A percentile compares a stretch with the other conserved stretches of the same genome.
phyloP scores from a whole-genome alignment of 2,797 vertebrate genomes.

The Acridotheres tristis region DNA sequence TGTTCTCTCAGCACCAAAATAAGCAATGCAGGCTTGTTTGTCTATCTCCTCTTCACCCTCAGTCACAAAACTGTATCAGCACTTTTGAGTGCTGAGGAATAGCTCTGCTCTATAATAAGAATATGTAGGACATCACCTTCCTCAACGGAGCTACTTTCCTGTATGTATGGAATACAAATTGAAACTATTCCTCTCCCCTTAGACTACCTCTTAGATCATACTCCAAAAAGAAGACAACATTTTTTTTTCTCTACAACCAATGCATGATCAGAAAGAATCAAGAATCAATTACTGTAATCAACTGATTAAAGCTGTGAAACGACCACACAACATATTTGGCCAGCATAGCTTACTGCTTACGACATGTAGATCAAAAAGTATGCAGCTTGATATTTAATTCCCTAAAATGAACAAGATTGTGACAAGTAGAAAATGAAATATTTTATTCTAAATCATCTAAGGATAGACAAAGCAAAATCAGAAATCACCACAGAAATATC shows the following conservation, averaged over 20 bases:
- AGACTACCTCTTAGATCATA: neutral
- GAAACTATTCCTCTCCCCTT: neutral
- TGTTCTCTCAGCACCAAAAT: conserved; percentile 18
- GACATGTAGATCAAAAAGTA: neutral
- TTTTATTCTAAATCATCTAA: neutral
- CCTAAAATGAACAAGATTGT: neutral
- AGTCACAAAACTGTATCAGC: neutral
- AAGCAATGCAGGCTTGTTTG: neutral
- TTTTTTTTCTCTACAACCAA: neutral
- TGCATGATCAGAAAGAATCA: neutral
- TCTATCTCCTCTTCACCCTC: neutral
- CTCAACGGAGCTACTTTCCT: neutral
- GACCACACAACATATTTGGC: neutral
- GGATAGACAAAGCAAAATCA: neutral
- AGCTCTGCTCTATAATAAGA: conserved; percentile 27
- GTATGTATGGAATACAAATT: neutral
- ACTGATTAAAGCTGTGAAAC: neutral
- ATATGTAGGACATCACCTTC: neutral
- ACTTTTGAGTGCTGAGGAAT: neutral
- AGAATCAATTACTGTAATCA: neutral
- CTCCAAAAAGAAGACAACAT: neutral
- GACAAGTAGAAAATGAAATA: neutral
- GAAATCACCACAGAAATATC: neutral
- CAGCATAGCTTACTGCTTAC: neutral
- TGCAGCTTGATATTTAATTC: neutral